Evolutionary conservation across 2,888 invertebrate species (phyloP).

Genomic region (Hypena proboscidalis): DNA sequence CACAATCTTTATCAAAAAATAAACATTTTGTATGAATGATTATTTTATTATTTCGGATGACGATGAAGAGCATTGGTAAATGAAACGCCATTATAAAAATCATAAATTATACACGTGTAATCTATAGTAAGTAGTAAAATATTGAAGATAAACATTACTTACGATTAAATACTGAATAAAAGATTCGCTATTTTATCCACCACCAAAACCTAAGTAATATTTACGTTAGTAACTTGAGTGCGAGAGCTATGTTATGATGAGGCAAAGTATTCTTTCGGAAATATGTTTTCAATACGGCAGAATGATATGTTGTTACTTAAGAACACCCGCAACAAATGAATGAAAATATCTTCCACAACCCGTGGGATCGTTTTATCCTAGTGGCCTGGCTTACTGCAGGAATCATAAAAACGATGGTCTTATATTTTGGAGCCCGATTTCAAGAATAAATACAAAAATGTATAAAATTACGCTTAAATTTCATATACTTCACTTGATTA

Average conservation of each 20-base stretch:
- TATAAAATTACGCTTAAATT: no score
- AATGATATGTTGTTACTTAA: background rate
- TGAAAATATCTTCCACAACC: no score
- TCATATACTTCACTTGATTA: no score
- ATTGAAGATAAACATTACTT: constrained; percentile 70
- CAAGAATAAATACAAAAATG: no score
- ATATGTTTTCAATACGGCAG: constrained; percentile 5
- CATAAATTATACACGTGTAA: constrained; percentile 64
- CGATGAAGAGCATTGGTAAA: no score
- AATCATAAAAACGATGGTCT: no score
- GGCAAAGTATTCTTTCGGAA: constrained; percentile 21
- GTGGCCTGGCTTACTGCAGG: no score
- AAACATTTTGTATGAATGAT: no score
- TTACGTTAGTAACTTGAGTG: constrained; percentile 64
- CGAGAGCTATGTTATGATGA: constrained; percentile 45
- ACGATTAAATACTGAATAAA: constrained; percentile 73
- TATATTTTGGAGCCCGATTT: no score
- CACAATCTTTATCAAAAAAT: no score
- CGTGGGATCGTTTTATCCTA: no score
- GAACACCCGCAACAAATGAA: constrained; percentile 7
- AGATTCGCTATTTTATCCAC: constrained; percentile 70
- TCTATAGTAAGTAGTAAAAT: constrained; percentile 64
- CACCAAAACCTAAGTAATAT: constrained; percentile 74
- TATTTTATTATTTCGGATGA: no score
- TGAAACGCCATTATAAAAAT: constrained; percentile 57